Evolutionary conservation across 2,797 vertebrate species (phyloP), one percentile per base, ranked within the genome.

Genomic region (Arnoldichthys spilopterus): DNA sequence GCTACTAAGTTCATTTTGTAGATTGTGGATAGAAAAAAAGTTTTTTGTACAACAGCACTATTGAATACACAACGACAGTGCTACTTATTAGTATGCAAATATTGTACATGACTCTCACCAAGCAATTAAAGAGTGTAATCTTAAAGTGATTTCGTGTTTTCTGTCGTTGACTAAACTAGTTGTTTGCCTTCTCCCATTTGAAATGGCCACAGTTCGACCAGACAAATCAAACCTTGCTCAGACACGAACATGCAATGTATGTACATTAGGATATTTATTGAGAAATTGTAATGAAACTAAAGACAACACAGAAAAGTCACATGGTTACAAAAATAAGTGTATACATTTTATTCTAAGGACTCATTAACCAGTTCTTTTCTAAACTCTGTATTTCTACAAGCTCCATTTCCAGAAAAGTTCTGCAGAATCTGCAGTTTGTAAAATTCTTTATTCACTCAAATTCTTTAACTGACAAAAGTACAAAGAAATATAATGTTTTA

Each of bases 71-170:
- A 67, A 45, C 61, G 69, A 56, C 79, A 80, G 58, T 69, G 56
- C 34, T 2, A 20, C 20, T 45, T 76, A 67, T 47, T 82, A 56
- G 61, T 32, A 40, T 62, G 37, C 30, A 54, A 63, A 64, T 49
- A 59, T 34, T 79, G 79, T 85, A 77, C 66, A 80, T 71, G 43
- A 62, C 72, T 47, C 59, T 80, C 53, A 40, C 18, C 16, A 68
- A 75, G 64, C 64, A 83, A 85, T 74, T 74, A 85, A 81, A 20
- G 37, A 72, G n/a, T 53, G 68, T 78, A 71, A 80, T 75, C 63
- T 70, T 0, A 47, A 54, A 1, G 72, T 53, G 63, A 67, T 45
- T 32, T 32, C 56, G 37, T 61, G 58, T 80, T 64, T 73, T 56
- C 22, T 54, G 68, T 73, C 58, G 16, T 67, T 78, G n/a, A n/a